Percentiles rank a stretch among this genome's conserved stretches.
Conservation (phyloP, 2,113 vertebrate genomes). For the Zingel zingel region DNA sequence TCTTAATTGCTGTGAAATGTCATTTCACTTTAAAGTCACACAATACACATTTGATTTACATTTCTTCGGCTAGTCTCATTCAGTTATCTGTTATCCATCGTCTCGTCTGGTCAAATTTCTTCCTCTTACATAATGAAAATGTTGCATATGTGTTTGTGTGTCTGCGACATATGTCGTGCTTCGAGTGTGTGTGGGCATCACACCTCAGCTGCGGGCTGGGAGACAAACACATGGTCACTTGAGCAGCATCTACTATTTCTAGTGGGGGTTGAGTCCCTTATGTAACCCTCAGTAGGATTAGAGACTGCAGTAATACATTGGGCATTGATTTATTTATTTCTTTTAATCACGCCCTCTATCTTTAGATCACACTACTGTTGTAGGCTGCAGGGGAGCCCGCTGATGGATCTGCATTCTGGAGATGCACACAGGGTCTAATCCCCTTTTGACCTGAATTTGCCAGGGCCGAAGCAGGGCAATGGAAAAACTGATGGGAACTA, state of each 20-base stretch:
- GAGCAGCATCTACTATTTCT: conserved; percentile 53
- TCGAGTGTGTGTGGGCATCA: conserved; percentile 41
- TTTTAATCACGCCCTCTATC: conserved; percentile 69
- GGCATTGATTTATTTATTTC: conserved; percentile 71
- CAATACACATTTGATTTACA: conserved; percentile 15
- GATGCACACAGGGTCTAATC: conserved; percentile 73
- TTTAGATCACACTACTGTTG: conserved; percentile 55
- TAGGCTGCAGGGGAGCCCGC: conserved; percentile 10
- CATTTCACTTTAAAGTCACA: conserved; percentile 15
- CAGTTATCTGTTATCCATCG: not conserved
- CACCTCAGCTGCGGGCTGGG: conserved; percentile 56
- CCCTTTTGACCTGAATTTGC: conserved; percentile 74
- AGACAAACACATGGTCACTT: conserved; percentile 66
- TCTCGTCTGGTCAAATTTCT: not conserved
- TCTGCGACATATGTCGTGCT: conserved; percentile 45
- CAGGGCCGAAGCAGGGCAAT: conserved; percentile 27
- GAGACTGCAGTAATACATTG: conserved; percentile 48
- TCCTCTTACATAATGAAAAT: conserved; percentile 13
- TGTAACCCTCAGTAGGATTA: conserved; percentile 73
- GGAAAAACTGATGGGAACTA: conserved; percentile 46
- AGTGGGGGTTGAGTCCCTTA: conserved; percentile 60
- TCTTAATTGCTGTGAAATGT: conserved; percentile 32
- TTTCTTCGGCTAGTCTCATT: conserved; percentile 6
- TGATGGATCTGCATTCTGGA: conserved; percentile 64
- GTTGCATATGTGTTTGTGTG: conserved; percentile 14